A percentile compares a stretch with the other conserved stretches of the same genome.
Evolutionary conservation across 2,113 vertebrate species (phyloP).

Genomic region (Pseudorhombus dupliciocellatus): DNA sequence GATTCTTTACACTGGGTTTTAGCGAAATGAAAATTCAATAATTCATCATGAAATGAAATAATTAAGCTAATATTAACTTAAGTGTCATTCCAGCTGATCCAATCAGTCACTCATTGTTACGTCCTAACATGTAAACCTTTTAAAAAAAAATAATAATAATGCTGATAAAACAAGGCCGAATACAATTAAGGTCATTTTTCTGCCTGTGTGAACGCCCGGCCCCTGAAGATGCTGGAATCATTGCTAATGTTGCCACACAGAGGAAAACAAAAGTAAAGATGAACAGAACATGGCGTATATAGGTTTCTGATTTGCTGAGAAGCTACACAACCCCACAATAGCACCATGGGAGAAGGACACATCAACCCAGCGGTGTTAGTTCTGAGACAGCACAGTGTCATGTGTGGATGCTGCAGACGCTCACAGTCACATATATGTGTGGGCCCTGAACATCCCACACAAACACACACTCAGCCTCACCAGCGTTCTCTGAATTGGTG

Average conservation of each 20-base stretch:
- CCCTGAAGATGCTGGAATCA: not conserved
- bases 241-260: slow-evolving; percentile 4
- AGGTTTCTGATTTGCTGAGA: slow-evolving; percentile 8
- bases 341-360: not conserved
- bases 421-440: not conserved
- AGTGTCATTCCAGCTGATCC: not conserved
- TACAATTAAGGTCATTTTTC: not conserved
- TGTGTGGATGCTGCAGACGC: not conserved
- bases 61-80: not conserved
- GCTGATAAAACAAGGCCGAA: not conserved
- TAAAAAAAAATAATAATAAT: too few relatives aligned
- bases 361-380: not conserved
- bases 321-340: slow-evolving; percentile 8
- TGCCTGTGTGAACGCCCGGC: not conserved
- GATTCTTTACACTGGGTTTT: too few relatives aligned
- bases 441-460: not conserved
- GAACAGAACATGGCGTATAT: not conserved
- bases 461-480: slow-evolving; percentile 21
- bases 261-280: slow-evolving; percentile 10
- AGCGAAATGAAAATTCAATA: not conserved
- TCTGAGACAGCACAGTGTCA: not conserved
- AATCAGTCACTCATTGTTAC: not conserved
- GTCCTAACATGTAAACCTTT: not conserved
- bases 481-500: slow-evolving; percentile 35
- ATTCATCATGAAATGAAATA: not conserved